Conservation (phyloP, 2,113 vertebrate genomes). For the Diadophis punctatus region DNA sequence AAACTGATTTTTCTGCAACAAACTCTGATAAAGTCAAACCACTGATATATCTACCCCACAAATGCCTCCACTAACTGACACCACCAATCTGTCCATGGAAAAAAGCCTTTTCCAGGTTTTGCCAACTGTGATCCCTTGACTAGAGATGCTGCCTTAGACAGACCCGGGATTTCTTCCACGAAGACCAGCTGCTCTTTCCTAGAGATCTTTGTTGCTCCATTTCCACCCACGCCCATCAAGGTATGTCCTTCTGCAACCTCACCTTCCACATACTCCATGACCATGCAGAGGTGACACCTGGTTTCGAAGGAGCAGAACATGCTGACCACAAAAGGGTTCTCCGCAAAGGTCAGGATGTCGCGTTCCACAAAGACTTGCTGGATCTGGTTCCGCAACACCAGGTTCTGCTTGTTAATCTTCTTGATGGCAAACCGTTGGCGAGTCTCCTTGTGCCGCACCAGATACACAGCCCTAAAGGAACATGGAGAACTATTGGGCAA, state of each 20-base stretch:
- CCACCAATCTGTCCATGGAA: not conserved
- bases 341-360: slow-evolving; percentile 95
- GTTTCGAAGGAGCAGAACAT: slow-evolving; percentile 99
- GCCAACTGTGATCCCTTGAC: not conserved
- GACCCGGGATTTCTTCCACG: not conserved
- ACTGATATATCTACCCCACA: not conserved
- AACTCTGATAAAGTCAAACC: not conserved
- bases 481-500: not conserved
- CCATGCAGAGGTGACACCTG: slow-evolving; percentile 93
- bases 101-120: not conserved
- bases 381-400: slow-evolving; percentile 95
- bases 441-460: slow-evolving; percentile 91
- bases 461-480: slow-evolving; percentile 82
- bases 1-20: too few relatives aligned
- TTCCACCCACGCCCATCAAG: not conserved
- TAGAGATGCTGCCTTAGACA: not conserved
- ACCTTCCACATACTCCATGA: slow-evolving; percentile 99
- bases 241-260: not conserved
- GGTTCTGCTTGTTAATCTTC: slow-evolving; percentile 97
- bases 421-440: slow-evolving; percentile 97
- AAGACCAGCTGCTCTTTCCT: not conserved
- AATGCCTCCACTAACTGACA: not conserved
- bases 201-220: not conserved
- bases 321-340: slow-evolving; percentile 96
- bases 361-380: slow-evolving; percentile 97